Base-by-base conservation (phyloP, 2,797 vertebrate species). In the Cichlasoma orientale region DNA sequence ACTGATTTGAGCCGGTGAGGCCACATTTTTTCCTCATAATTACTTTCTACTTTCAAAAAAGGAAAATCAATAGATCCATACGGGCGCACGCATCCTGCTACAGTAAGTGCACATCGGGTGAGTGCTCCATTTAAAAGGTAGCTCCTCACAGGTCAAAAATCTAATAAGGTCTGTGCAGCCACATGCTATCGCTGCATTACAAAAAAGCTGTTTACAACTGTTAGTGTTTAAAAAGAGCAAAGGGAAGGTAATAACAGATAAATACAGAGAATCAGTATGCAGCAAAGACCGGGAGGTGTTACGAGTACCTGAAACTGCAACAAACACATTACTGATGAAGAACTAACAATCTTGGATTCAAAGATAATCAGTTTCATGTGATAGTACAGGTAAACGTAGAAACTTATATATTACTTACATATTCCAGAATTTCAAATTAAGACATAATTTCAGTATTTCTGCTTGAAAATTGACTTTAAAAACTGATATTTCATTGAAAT, bases 31-130 rank as follows among this genome's bases (percentile, higher is more conserved):
- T 87, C 82, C 74, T 79, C 38, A 72, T 90, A 75, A 92, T 89
- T 87, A 88, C 87, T 73, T 88, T 86, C 61, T 81, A 31, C 87
- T 84, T 90, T 80, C 55, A 74, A 78, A 84, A 36, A 58, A 59
- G 21, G 68, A 77, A 76, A 86, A 90, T 90, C 91, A 63, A 89
- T 93, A 72, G 71, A 91, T 87, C 76, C 63, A 82, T 84, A 71
- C 5, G 2, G 19, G 41, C 29, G 63, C n/a, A 50, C 36, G 54
- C 75, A 58, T 76, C 75, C 78, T 18, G 81, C 50, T 57, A 58
- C 82, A 70, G 75, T 89, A 86, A 92, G 87, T 89, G 90, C 87
- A 77, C 73, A 12, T 72, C 0, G 52, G 71, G 73, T 69, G 79
- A 92, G 83, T 78, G 86, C 81, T 82, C 74, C 82, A 80, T 92